Evolutionary conservation across 2,113 vertebrate species (phyloP), one percentile per base, ranked within the genome.

Genomic region (Pelusios castaneus): DNA sequence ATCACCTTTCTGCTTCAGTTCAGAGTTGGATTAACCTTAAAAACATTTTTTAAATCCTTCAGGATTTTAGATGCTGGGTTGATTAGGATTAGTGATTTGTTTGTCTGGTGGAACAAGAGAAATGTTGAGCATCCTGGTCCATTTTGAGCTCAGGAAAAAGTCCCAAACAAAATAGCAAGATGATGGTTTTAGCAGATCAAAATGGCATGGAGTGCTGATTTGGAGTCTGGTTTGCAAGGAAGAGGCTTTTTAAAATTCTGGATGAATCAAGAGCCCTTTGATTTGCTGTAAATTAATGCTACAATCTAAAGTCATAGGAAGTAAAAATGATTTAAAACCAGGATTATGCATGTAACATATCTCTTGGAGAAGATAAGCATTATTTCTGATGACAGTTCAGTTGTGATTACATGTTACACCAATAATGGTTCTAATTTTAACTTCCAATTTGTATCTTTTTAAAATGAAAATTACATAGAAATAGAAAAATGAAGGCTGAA

Each of bases 161-260:
- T 90, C 82, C 41, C 13, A 67, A 60, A 31, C 88, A 87, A n/a
- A n/a, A 22, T 78, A 34, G 47, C 21, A 43, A 80, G 25, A 84
- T 55, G 27, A 89, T 76, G 80, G 5, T 70, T 19, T 22, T 31
- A 41, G 25, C 6, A 83, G 43, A 38, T 87, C 47, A 70, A 83
- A 67, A 83, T 41, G 38, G 19, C 19, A 41, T 73, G 38, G 21
- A 43, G 5, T 78, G 34, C 22, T 70, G 9, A 58, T 81, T 41
- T 0, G 0, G 2, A 55, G 78, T 0, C 24, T 63, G 54, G 31
- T 41, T 82, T 95, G 25, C 3, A 54, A 80, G 85, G 45, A 11
- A 88, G 87, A 91, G 5, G 24, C 87, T n/a, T 78, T 86, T 70
- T 38, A 75, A 52, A 54, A 17, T 84, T 82, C 25, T 41, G 51